These are phyloP conservation scores for Morus bassanus DNA, from an alignment of 2,797 vertebrate genomes.

Conservation along the genomic window DNA sequence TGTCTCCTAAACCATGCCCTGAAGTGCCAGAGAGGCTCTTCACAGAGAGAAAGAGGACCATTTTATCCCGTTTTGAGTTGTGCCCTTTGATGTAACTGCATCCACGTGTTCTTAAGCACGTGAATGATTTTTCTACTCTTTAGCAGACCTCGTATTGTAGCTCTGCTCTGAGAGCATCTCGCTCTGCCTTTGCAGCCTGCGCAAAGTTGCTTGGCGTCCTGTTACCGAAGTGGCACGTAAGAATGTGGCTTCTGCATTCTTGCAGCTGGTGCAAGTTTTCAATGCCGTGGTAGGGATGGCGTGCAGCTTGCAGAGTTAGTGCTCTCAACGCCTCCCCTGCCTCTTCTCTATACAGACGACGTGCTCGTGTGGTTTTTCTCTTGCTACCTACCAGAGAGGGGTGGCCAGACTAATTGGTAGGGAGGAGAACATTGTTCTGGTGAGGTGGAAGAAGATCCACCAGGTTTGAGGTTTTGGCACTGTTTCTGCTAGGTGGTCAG, in stretches of 20 bases:
- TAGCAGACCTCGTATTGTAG: background rate
- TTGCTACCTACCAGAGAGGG: too few relatives aligned
- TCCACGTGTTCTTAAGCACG: background rate
- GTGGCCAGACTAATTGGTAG: too few relatives aligned
- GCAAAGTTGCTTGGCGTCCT: background rate
- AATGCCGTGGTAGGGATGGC: background rate
- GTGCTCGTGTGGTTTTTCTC: accelerated
- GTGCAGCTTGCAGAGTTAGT: background rate
- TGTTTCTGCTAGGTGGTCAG: background rate
- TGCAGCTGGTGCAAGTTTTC: too few relatives aligned
- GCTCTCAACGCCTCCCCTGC: background rate
- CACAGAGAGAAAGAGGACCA: background rate
- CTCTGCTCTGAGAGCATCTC: background rate
- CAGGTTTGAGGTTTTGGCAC: too few relatives aligned
- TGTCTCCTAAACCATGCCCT: too few relatives aligned
- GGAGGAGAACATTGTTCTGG: accelerated
- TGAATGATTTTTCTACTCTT: background rate
- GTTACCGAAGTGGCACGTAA: accelerated
- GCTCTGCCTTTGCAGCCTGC: background rate
- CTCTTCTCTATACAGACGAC: background rate
- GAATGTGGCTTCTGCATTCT: accelerated
- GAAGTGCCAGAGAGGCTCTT: too few relatives aligned
- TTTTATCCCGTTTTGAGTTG: accelerated
- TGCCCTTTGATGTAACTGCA: background rate
- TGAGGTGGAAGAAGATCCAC: background rate